Conservation (phyloP, 2,797 vertebrate genomes). For the Neoniphon sammara region DNA sequence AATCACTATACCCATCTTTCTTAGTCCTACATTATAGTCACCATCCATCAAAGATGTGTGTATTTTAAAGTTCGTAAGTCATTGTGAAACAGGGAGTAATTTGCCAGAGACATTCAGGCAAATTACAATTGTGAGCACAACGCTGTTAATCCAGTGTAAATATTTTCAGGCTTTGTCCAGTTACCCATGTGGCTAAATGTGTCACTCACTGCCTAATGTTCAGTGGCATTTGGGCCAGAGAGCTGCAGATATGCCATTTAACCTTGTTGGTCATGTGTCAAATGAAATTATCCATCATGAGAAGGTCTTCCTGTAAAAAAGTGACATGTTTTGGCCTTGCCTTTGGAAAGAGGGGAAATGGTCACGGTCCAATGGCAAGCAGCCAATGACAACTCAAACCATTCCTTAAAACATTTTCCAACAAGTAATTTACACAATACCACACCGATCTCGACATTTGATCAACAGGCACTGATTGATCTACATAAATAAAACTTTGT, state of each 20-base stretch:
- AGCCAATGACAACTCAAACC: background rate
- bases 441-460: conserved; percentile 1
- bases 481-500: background rate
- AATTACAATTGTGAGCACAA: conserved; percentile 3
- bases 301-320: conserved; percentile 18
- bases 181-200: conserved; percentile 4
- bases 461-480: background rate
- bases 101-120: conserved; percentile 12
- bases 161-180: conserved; percentile 7
- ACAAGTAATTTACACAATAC: background rate
- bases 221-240: conserved; percentile 48
- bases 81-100: background rate
- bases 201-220: background rate
- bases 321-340: conserved; percentile 13
- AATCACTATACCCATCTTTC: conserved; percentile 33
- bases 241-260: conserved; percentile 43
- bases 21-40: background rate
- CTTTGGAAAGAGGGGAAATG: conserved; percentile 10
- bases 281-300: conserved; percentile 42
- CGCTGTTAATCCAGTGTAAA: background rate
- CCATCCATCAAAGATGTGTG: conserved; percentile 8
- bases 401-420: conserved; percentile 1
- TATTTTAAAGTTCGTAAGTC: background rate
- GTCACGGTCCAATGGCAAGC: background rate
- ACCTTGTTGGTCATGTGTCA: conserved; percentile 44